Evolutionary conservation across 2,113 vertebrate species (phyloP), one percentile per base, ranked within the genome.

Genomic region (Onychostruthus taczanowskii): DNA sequence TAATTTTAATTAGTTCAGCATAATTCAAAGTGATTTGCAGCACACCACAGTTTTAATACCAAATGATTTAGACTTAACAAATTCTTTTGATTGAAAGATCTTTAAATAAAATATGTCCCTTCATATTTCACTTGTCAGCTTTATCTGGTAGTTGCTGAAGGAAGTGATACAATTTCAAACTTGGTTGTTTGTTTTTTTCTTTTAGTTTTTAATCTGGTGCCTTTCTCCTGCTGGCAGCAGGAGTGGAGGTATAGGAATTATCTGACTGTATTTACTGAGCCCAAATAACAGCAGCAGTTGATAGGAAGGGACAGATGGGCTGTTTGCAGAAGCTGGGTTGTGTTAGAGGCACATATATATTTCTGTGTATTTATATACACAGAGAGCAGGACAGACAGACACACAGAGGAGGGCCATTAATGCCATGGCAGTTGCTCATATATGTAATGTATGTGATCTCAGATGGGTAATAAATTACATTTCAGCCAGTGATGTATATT

Each of bases 41-140:
- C 30, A 7, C 2, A 3, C 27, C 0, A 0, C n/a, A 16, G 20
- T 19, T 73, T 85, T 88, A 49, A 28, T 23, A 18, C 41, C 15
- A 33, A 68, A 28, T 53, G 2, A 56, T 87, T 92, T 61, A 85
- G 66, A 52, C 30, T 55, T 44, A 24, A 13, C 19, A 35, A 14
- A 46, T 62, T 44, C 37, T 39, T 87, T 68, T 21, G 52, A 43
- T 22, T 52, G 33, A 79, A 76, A 15, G 52, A 43, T 8, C 52
- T 50, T 91, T 79, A 31, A 59, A 55, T 23, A 7, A n/a, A 90
- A 30, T 6, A 43, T 8, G 11, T 35, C 6, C 11, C 35, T 77
- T 61, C 23, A 56, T 50, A 20, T 69, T 80, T 55, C 4, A 2
- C 64, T 66, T 39, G 21, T 19, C 62, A 58, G 30, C 59, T 62